Percentiles rank a stretch among this genome's conserved stretches.
These are phyloP conservation scores for Lasioglossum oenotherae DNA, from an alignment of 2,888 invertebrate species.

Conservation along the genomic window DNA sequence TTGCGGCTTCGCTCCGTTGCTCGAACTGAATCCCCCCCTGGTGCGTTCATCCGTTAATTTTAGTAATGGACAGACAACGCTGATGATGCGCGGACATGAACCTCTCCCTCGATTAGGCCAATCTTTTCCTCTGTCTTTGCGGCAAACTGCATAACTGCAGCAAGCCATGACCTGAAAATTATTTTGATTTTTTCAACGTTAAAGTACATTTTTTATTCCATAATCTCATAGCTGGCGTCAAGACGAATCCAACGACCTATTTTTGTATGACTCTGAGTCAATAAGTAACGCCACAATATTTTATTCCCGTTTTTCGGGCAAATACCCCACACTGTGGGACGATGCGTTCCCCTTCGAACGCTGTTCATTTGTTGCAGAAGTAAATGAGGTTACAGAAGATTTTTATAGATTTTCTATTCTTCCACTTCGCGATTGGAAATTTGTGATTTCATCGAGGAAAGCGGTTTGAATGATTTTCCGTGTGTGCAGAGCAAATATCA, in stretches of 20 bases:
- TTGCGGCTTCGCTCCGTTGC: conserved; percentile 42
- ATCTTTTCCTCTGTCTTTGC: background rate
- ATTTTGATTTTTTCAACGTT: no score
- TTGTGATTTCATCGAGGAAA: background rate
- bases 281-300: no score
- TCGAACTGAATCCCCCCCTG: conserved; percentile 61
- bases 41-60: conserved; percentile 73
- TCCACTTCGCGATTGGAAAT: no score
- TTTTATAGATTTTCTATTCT: no score
- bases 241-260: no score
- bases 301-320: no score
- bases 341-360: background rate
- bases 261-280: no score
- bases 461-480: background rate
- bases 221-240: no score
- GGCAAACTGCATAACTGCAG: background rate
- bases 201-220: no score
- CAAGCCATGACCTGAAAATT: no score
- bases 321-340: no score
- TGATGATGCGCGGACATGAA: conserved; percentile 49
- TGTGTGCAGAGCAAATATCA: background rate
- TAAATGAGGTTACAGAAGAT: no score
- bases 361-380: background rate
- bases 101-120: background rate
- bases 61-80: conserved; percentile 68